Evolutionary conservation across 2,797 vertebrate genomes (phyloP), one percentile per base, ranked within the genome.

Genomic region (Molothrus aeneus): DNA sequence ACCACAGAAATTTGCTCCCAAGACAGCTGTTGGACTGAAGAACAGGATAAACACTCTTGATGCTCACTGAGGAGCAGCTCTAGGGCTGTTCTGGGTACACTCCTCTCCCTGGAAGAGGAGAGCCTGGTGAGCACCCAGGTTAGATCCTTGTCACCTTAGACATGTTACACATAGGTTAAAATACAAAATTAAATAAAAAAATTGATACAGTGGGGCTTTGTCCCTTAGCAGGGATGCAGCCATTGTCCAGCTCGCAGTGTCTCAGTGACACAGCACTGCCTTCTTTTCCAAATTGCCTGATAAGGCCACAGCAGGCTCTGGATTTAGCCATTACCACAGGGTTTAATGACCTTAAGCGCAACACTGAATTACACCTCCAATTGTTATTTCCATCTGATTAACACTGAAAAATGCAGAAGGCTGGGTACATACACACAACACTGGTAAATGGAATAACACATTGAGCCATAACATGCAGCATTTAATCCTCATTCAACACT

Each of bases 301-400:
- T 68, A 91, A 94, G 92, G 57, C 71, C 68, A 77, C 80, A 95
- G 57, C 78, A 77, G 86, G 81, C 47, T 88, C 84, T 93, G 69
- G 79, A 69, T 92, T 92, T 90, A 73, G 25, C 54, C 53, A 65
- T 89, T 92, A 87, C 72, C 47, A 71, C 53, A 78, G 72, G 42
- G 43, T 68, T 93, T 95, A 95, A 94, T 78, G 84, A 92, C 60
- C 69, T 95, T 80, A 93, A 91, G 57, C 69, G 83, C 86, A 85
- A 93, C 61, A 82, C 72, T 86, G 93, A 95, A 93, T 96, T 91
- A 83, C 79, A 93, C 75, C 69, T 92, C 40, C 81, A 92, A 38
- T 93, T 93, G 63, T n/a, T 86, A 86, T 78, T 92, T 93, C 86
- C 45, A n/a, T 89, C 88, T 91, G 91, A 95, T 94, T 92, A 93